Percentiles rank a stretch among this genome's conserved stretches.
Evolutionary conservation across 2,797 vertebrate genomes (phyloP).

Genomic region (Esox lucius): DNA sequence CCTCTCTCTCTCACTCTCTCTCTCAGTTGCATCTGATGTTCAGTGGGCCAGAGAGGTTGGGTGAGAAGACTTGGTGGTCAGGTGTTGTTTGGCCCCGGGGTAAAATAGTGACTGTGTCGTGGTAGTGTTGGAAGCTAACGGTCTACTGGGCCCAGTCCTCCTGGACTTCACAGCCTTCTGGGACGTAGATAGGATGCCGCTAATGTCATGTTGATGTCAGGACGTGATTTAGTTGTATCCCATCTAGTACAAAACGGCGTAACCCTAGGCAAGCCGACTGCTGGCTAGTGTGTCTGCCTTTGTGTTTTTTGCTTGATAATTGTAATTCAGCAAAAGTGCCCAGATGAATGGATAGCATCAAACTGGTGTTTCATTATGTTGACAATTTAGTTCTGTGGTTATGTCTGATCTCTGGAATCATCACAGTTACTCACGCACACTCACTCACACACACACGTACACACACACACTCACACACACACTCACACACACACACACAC

Average conservation of each 20-base stretch:
- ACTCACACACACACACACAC: neutral
- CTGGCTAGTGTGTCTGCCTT: too few relatives aligned
- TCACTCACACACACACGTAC: neutral
- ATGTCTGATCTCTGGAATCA: slow-evolving; percentile 11
- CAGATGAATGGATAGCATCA: slow-evolving; percentile 15
- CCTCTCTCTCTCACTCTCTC: too few relatives aligned
- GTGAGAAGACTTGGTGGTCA: neutral
- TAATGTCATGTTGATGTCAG: too few relatives aligned
- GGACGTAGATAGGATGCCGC: neutral
- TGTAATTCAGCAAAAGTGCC: neutral
- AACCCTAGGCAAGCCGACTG: too few relatives aligned
- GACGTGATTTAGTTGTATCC: too few relatives aligned
- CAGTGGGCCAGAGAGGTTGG: too few relatives aligned
- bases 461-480: neutral
- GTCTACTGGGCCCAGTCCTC: too few relatives aligned
- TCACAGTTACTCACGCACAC: neutral
- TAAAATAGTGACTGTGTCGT: neutral
- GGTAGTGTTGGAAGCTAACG: slow-evolving; percentile 1
- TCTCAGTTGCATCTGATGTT: too few relatives aligned
- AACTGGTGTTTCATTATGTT: slow-evolving; percentile 19
- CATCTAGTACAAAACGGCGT: too few relatives aligned
- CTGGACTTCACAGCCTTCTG: slow-evolving; percentile 8
- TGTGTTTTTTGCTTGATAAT: too few relatives aligned
- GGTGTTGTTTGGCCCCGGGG: neutral
- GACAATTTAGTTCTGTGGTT: slow-evolving; percentile 10